phyloP scores from a whole-genome alignment of 1,140 invertebrate genomes.

The Lasaia peninsularis region DNA sequence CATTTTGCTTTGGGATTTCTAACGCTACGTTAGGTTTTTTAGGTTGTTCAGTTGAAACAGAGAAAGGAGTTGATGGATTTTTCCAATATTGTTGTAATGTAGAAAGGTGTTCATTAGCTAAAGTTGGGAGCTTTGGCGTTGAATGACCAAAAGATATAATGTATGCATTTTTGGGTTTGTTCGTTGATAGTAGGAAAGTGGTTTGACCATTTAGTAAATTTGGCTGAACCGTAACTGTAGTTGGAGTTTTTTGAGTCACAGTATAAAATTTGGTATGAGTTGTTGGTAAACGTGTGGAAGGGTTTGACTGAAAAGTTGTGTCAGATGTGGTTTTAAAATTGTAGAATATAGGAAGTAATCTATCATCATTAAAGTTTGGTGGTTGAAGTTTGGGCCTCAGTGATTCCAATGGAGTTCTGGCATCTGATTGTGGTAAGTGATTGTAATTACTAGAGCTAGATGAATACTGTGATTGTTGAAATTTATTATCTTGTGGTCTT shows the following conservation, averaged over 20 bases:
- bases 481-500: slow-evolving; percentile 23
- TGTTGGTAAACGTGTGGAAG: slow-evolving; percentile 19
- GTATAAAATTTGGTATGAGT: slow-evolving; percentile 31
- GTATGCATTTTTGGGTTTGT: slow-evolving; percentile 38
- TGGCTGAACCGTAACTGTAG: background rate
- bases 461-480: slow-evolving; percentile 28
- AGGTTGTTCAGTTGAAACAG: slow-evolving; percentile 35
- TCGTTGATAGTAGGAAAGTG: slow-evolving; percentile 44
- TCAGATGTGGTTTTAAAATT: slow-evolving; percentile 45
- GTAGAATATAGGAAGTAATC: slow-evolving; percentile 52
- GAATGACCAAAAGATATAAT: slow-evolving; percentile 37
- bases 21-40: slow-evolving; percentile 36
- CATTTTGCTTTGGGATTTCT: slow-evolving; percentile 29
- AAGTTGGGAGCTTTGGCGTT: slow-evolving; percentile 49
- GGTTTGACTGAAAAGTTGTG: slow-evolving; percentile 24
- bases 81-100: slow-evolving; percentile 59
- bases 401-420: slow-evolving; percentile 32
- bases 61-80: slow-evolving; percentile 36
- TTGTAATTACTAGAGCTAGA: slow-evolving; percentile 29
- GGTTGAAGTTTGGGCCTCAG: slow-evolving; percentile 48
- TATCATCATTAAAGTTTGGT: slow-evolving; percentile 64
- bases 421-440: slow-evolving; percentile 28
- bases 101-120: slow-evolving; percentile 52
- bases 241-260: slow-evolving; percentile 41
- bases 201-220: slow-evolving; percentile 33